Percentiles rank a stretch among this genome's conserved stretches.
These are phyloP conservation scores for Labroides dimidiatus DNA, from an alignment of 2,797 vertebrate genomes.

Conservation along the genomic window DNA sequence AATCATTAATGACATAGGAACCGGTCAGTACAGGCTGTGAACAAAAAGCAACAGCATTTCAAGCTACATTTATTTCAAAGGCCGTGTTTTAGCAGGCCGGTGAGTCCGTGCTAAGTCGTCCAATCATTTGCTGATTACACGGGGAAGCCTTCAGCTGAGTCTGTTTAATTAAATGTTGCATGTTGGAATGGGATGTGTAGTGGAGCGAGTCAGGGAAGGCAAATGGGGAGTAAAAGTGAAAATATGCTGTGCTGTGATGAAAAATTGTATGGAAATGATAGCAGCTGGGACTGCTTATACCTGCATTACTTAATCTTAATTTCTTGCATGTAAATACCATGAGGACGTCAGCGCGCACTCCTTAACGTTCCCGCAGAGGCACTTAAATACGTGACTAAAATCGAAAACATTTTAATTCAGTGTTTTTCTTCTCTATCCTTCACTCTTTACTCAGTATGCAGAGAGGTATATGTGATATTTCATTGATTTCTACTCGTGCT, in stretches of 20 bases:
- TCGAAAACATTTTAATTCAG: background rate
- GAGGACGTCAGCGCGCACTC: background rate
- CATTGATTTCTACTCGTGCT: slow-evolving; percentile 73
- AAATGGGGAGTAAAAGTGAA: slow-evolving; percentile 36
- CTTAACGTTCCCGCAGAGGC: background rate
- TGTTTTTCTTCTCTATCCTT: slow-evolving; percentile 2
- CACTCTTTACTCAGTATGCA: slow-evolving; percentile 59
- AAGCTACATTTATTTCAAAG: slow-evolving; percentile 21
- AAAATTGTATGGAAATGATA: slow-evolving; percentile 15
- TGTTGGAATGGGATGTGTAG: slow-evolving; percentile 29
- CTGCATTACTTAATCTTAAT: background rate
- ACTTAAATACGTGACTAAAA: background rate
- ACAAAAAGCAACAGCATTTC: slow-evolving; percentile 27
- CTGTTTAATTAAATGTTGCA: slow-evolving; percentile 60
- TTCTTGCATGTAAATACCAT: background rate
- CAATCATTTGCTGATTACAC: slow-evolving; percentile 1
- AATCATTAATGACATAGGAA: slow-evolving; percentile 38
- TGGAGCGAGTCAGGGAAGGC: slow-evolving; percentile 31
- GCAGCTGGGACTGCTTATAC: background rate
- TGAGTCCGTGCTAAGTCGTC: slow-evolving; percentile 16
- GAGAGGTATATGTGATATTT: slow-evolving; percentile 66
- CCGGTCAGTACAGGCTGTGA: slow-evolving; percentile 11
- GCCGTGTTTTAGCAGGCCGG: slow-evolving; percentile 9
- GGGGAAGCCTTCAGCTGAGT: slow-evolving; percentile 17
- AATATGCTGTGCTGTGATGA: slow-evolving; percentile 7